Conservation (phyloP, 2,797 vertebrate genomes). For the Ctenopoma kingsleyae region DNA sequence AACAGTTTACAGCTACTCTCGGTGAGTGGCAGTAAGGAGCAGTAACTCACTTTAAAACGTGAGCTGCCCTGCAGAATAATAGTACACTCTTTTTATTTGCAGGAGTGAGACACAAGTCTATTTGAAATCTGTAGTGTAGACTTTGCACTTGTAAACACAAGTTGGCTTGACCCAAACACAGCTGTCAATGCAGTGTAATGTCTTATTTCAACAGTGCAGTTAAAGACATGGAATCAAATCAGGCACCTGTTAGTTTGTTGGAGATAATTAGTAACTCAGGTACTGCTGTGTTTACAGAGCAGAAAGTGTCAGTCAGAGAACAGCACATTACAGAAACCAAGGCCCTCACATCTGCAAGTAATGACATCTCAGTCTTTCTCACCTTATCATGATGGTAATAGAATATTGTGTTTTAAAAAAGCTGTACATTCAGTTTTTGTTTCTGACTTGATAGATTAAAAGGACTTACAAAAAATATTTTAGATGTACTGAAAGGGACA, state of each 20-base stretch:
- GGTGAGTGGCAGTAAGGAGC: too few species aligned
- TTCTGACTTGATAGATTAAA: not conserved
- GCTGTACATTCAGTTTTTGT: not conserved
- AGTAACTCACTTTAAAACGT: slow-evolving; percentile 17
- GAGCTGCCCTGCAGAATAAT: slow-evolving; percentile 49
- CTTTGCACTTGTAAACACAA: slow-evolving; percentile 81
- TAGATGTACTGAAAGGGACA: slow-evolving; percentile 27
- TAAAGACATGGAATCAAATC: slow-evolving; percentile 68
- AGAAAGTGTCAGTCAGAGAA: slow-evolving; percentile 44
- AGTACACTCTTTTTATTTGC: slow-evolving; percentile 72
- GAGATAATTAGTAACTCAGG: slow-evolving; percentile 76
- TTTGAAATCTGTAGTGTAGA: slow-evolving; percentile 65
- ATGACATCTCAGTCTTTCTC: slow-evolving; percentile 2
- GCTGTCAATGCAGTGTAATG: slow-evolving; percentile 59
- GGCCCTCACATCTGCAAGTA: slow-evolving; percentile 30
- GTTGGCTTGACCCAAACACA: slow-evolving; percentile 41
- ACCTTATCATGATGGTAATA: not conserved
- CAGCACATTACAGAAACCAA: slow-evolving; percentile 32
- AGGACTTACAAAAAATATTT: not conserved
- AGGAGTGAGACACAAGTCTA: slow-evolving; percentile 51
- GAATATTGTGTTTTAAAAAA: not conserved
- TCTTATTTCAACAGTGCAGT: slow-evolving; percentile 53
- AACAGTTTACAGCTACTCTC: slow-evolving; percentile 8
- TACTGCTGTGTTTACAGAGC: slow-evolving; percentile 72
- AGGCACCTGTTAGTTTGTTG: slow-evolving; percentile 81